phyloP scores from a whole-genome alignment of 2,113 vertebrate genomes.

The Sphyrna mokarran region DNA sequence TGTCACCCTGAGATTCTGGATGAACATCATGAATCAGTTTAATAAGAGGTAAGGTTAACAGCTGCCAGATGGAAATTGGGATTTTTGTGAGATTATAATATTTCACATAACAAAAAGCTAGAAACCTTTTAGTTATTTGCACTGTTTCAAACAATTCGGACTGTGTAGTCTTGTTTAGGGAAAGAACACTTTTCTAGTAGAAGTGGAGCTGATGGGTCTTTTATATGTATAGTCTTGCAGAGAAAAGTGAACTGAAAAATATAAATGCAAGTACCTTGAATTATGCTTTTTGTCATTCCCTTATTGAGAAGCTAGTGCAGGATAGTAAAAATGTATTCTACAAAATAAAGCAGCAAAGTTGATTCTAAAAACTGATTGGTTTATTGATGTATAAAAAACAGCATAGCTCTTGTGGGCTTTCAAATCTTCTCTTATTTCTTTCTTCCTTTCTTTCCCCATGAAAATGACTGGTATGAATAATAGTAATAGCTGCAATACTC shows the following conservation, averaged over 20 bases:
- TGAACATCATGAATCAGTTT: not conserved
- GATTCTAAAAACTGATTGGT: not conserved
- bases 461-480: not conserved
- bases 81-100: not conserved
- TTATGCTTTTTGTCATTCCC: not conserved
- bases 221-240: not conserved
- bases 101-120: not conserved
- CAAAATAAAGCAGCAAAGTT: not conserved
- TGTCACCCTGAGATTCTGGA: not conserved
- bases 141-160: not conserved
- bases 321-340: not conserved
- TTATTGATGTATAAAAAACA: not conserved
- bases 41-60: not conserved
- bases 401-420: not conserved
- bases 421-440: not conserved
- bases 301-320: not conserved
- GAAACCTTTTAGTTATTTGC: not conserved
- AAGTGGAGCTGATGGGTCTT: not conserved
- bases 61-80: not conserved
- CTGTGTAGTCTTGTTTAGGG: not conserved
- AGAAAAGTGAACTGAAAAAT: not conserved
- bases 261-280: not conserved
- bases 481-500: not conserved
- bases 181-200: not conserved
- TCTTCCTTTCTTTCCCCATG: not conserved